phyloP scores from a whole-genome alignment of 2,113 vertebrate species.

The Trachemys scripta region DNA sequence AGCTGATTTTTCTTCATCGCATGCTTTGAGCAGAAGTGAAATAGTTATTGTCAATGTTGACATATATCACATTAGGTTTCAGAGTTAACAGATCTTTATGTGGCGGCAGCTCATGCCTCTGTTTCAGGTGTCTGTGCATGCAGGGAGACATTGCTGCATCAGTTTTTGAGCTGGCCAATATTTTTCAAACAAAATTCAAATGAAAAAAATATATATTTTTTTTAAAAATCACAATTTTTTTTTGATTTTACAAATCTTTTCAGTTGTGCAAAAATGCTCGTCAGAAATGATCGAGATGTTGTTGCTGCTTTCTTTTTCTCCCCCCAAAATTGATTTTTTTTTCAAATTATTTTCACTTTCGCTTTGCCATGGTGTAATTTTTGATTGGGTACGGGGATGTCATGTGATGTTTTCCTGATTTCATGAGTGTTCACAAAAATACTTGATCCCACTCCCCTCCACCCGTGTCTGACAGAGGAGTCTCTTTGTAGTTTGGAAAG shows the following conservation, averaged over 20 bases:
- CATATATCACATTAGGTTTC: background rate
- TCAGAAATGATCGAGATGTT: background rate
- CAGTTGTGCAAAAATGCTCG: rapidly evolving
- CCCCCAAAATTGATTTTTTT: background rate
- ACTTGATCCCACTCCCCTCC: background rate
- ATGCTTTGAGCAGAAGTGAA: background rate
- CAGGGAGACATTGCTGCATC: rapidly evolving
- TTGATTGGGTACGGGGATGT: background rate
- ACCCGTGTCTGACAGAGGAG: background rate
- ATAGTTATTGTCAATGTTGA: background rate
- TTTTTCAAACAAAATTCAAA: background rate
- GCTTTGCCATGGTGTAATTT: background rate
- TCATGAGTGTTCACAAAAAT: background rate
- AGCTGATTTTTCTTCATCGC: rapidly evolving
- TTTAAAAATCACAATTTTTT: too few relatives aligned
- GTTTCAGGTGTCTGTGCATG: background rate
- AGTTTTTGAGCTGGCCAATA: background rate
- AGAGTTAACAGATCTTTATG: background rate
- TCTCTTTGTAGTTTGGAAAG: rapidly evolving
- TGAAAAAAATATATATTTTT: background rate
- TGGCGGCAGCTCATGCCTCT: background rate
- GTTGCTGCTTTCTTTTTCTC: background rate
- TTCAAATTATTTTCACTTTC: background rate
- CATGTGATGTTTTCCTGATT: background rate
- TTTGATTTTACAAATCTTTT: background rate